Conservation (phyloP, 1,140 invertebrate genomes). For the Heliothis virescens region DNA sequence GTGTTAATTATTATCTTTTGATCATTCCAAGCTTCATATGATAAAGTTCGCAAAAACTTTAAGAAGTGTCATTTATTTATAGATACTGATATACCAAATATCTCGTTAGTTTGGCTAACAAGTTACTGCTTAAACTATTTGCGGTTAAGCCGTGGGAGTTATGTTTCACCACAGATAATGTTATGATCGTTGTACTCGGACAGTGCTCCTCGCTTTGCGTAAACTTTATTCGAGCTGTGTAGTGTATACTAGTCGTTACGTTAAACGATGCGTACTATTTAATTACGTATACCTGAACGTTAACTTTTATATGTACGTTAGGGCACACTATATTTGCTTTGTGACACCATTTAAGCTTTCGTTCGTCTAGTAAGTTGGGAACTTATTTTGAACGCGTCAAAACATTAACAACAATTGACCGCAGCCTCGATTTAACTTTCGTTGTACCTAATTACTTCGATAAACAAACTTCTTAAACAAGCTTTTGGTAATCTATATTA, state of each 20-base stretch:
- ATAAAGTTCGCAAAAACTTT: not conserved
- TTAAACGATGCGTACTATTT: constrained; percentile 37
- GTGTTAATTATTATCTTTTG: no score
- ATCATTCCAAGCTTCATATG: not conserved
- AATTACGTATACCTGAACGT: constrained; percentile 15
- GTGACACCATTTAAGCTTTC: constrained; percentile 2
- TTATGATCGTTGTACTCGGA: constrained; percentile 9
- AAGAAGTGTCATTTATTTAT: not conserved
- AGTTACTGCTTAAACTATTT: constrained; percentile 29
- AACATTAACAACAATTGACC: constrained; percentile 7
- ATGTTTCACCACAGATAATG: constrained; percentile 20
- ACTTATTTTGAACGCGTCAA: not conserved
- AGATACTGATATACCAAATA: not conserved
- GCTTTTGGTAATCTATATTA: no score
- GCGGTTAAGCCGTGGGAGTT: constrained; percentile 4
- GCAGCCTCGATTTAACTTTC: constrained; percentile 11
- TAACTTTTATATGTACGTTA: constrained; percentile 8
- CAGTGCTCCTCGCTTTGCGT: constrained; percentile 21
- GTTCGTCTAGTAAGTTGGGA: not conserved
- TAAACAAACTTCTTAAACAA: not conserved
- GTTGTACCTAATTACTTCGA: constrained; percentile 1
- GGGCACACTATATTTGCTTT: not conserved
- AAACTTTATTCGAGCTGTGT: constrained; percentile 7
- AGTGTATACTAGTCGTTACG: constrained; percentile 3
- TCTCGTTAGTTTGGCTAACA: no score